A percentile compares a stretch with the other conserved stretches of the same genome.
phyloP scores from a whole-genome alignment of 1,140 invertebrate genomes.

The Drosophila sproati region DNA sequence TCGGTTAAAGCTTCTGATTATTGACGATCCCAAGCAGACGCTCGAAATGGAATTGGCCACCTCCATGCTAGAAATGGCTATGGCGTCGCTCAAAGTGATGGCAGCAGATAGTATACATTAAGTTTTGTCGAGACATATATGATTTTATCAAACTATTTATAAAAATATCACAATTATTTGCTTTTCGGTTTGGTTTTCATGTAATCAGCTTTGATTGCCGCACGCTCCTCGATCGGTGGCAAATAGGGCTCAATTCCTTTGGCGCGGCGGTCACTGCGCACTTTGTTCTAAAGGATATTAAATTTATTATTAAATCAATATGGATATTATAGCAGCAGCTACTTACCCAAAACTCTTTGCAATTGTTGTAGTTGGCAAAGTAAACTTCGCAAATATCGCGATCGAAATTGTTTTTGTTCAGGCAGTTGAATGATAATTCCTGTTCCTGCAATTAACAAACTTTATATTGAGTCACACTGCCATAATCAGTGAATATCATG shows the following conservation, averaged over 20 bases:
- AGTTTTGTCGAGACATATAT: constrained; percentile 36
- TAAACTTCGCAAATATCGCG: constrained; percentile 87
- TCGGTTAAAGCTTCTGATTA: constrained; percentile 86
- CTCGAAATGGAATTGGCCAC: constrained; percentile 86
- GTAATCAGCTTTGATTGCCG: constrained; percentile 72
- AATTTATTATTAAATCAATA: background rate
- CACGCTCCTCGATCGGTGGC: constrained; percentile 73
- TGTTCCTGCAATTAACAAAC: constrained; percentile 85
- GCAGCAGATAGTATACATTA: constrained; percentile 59
- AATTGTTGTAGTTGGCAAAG: constrained; percentile 88
- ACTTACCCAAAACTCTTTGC: constrained; percentile 87
- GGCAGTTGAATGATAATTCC: constrained; percentile 86
- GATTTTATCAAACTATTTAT: constrained; percentile 10
- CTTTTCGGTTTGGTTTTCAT: constrained; percentile 73
- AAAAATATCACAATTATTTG: constrained; percentile 20
- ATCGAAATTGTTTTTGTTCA: constrained; percentile 87
- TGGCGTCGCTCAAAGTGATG: constrained; percentile 81
- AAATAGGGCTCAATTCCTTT: constrained; percentile 75
- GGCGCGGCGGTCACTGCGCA: constrained; percentile 67
- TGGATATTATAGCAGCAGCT: constrained; percentile 1
- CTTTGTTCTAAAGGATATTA: constrained; percentile 61
- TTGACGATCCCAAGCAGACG: constrained; percentile 85
- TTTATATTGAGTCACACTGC: background rate
- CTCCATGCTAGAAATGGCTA: constrained; percentile 86
- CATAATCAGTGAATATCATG: background rate